Evolutionary conservation across 2,113 vertebrate genomes (phyloP).

Genomic region (Limanda limanda): DNA sequence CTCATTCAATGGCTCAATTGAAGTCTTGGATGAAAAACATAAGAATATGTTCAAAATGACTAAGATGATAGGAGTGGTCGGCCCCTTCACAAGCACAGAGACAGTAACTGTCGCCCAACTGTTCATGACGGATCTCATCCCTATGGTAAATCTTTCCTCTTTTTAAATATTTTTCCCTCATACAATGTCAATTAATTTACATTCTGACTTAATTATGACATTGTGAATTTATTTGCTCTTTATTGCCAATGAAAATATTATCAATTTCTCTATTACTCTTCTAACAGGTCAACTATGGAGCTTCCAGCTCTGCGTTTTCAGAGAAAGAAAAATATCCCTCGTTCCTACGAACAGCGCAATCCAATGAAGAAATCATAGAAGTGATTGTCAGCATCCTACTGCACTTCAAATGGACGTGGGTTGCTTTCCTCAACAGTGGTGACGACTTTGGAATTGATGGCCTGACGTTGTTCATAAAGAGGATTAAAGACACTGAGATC

Average conservation of each 20-base stretch:
- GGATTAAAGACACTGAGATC: slow-evolving; percentile 43
- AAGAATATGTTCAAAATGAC: slow-evolving; percentile 54
- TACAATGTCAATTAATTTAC: not conserved
- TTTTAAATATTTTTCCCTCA: not conserved
- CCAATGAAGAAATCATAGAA: slow-evolving; percentile 80
- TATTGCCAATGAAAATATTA: not conserved
- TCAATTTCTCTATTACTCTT: not conserved
- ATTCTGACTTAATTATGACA: not conserved
- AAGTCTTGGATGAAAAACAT: slow-evolving; percentile 13
- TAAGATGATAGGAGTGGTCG: slow-evolving; percentile 74
- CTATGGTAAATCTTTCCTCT: slow-evolving; percentile 78
- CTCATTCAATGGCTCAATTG: slow-evolving; percentile 49
- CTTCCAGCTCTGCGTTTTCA: slow-evolving; percentile 76
- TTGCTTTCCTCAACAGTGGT: slow-evolving; percentile 80
- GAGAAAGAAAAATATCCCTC: slow-evolving; percentile 82
- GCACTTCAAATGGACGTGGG: slow-evolving; percentile 87
- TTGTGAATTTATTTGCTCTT: not conserved
- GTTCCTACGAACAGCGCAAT: slow-evolving; percentile 85
- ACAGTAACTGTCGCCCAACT: slow-evolving; percentile 73
- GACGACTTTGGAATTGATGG: slow-evolving; percentile 75
- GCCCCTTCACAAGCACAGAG: slow-evolving; percentile 74
- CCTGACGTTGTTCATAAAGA: slow-evolving; percentile 62
- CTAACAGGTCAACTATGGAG: slow-evolving; percentile 85
- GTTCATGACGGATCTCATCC: slow-evolving; percentile 82
- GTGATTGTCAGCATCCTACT: slow-evolving; percentile 79